These are phyloP conservation scores for Scytalopus superciliaris DNA, from an alignment of 2,113 vertebrate species.

Conservation along the genomic window DNA sequence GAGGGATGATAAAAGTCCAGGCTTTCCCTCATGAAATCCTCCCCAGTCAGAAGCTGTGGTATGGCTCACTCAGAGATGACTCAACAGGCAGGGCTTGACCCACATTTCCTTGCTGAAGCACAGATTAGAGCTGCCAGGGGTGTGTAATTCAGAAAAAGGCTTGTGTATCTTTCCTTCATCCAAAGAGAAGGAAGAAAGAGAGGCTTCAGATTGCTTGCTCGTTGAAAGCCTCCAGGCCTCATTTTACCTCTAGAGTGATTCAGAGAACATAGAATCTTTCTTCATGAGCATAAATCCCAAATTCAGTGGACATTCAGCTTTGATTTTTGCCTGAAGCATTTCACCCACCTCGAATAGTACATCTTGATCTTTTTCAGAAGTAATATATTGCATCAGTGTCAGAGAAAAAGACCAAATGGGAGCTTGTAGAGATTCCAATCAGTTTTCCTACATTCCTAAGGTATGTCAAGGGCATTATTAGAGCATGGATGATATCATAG, in stretches of 20 bases:
- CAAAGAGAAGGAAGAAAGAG: not conserved
- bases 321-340: not conserved
- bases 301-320: not conserved
- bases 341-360: not conserved
- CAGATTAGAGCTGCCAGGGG: not conserved
- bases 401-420: not conserved
- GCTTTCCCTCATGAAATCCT: not conserved
- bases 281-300: not conserved
- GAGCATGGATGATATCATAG: not conserved
- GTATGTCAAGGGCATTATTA: not conserved
- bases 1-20: not conserved
- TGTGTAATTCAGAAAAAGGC: not conserved
- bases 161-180: not conserved
- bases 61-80: not conserved
- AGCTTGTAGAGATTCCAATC: not conserved
- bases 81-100: not conserved
- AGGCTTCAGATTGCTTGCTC: not conserved
- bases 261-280: not conserved
- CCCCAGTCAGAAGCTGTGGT: not conserved
- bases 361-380: not conserved
- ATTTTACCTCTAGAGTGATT: not conserved
- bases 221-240: not conserved
- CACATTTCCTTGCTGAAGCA: not conserved
- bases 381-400: not conserved
- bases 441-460: not conserved